Conservation (phyloP, 2,797 vertebrate species). For the Lagocephalus sceleratus region DNA sequence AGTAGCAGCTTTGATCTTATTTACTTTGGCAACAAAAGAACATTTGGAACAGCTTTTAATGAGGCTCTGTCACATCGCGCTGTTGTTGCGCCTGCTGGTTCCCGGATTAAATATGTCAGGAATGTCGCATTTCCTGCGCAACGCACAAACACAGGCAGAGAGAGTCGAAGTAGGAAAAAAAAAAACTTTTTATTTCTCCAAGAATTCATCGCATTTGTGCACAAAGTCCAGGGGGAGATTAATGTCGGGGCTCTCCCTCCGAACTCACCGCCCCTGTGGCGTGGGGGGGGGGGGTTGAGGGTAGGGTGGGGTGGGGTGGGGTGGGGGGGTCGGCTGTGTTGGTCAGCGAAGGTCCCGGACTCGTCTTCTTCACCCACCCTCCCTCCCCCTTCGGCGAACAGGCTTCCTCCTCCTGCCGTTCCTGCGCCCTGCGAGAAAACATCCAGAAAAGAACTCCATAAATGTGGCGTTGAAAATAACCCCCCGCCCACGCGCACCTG, state of each 20-base stretch:
- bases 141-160: slow-evolving; percentile 1
- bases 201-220: slow-evolving; percentile 14
- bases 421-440: slow-evolving; percentile 61
- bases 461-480: slow-evolving; percentile 52
- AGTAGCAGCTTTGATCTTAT: slow-evolving; percentile 2
- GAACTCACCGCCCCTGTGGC: slow-evolving; percentile 40
- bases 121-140: neutral
- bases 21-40: slow-evolving; percentile 2
- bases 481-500: slow-evolving; percentile 36
- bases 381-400: slow-evolving; percentile 34
- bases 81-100: neutral
- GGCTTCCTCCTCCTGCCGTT: slow-evolving; percentile 47
- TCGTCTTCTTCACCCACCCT: slow-evolving; percentile 52
- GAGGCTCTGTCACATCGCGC: neutral
- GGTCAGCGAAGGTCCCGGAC: slow-evolving; percentile 52
- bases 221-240: slow-evolving; percentile 43
- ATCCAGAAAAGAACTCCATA: slow-evolving; percentile 42
- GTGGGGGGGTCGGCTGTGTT: slow-evolving; percentile 47
- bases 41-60: neutral
- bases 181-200: slow-evolving; percentile 42
- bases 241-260: slow-evolving; percentile 34
- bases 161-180: slow-evolving; percentile 1
- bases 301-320: no score
- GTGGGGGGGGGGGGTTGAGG: no score
- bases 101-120: neutral